A percentile compares a stretch with the other conserved stretches of the same genome.
These are phyloP conservation scores for Hirudinaria manillensis DNA, from an alignment of 2,888 invertebrate genomes.

Conservation along the genomic window DNA sequence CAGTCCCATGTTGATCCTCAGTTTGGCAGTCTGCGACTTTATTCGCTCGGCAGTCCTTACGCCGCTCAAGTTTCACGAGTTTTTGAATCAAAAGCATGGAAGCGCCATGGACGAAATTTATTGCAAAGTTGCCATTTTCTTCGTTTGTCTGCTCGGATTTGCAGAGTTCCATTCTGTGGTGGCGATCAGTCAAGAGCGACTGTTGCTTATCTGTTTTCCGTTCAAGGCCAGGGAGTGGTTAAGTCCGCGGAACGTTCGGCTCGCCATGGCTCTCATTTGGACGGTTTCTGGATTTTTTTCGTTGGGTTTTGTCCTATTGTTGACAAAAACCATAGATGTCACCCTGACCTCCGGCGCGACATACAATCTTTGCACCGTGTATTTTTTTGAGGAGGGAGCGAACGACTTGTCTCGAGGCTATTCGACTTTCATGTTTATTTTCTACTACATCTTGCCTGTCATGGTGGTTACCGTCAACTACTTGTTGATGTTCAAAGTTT, in stretches of 20 bases:
- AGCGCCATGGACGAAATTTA: conserved; percentile 21
- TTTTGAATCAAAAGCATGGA: conserved; percentile 26
- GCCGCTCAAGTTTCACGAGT: conserved; percentile 34
- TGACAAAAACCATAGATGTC: conserved; percentile 27
- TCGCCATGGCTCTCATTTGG: conserved; percentile 35
- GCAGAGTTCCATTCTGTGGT: conserved; percentile 35
- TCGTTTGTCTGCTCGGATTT: conserved; percentile 30
- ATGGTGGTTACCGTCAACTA: conserved; percentile 35
- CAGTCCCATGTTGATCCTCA: conserved; percentile 36
- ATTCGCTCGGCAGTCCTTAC: conserved; percentile 30
- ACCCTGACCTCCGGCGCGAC: conserved; percentile 16
- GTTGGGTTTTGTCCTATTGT: conserved; percentile 34
- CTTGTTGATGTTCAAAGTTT: conserved; percentile 30
- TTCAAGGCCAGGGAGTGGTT: conserved; percentile 35
- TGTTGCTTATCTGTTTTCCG: conserved; percentile 38
- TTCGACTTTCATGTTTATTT: conserved; percentile 33
- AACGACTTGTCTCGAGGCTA: conserved; percentile 20
- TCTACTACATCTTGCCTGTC: conserved; percentile 36
- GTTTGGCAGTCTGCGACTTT: conserved; percentile 38
- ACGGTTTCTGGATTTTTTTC: conserved; percentile 22
- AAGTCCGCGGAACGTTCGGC: conserved; percentile 28
- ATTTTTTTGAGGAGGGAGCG: conserved; percentile 20
- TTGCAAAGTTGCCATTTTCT: conserved; percentile 35
- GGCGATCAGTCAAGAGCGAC: conserved; percentile 38
- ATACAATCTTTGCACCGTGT: conserved; percentile 33